Evolutionary conservation across 2,797 vertebrate genomes (phyloP).

Genomic region (Crocidura indochinensis): DNA sequence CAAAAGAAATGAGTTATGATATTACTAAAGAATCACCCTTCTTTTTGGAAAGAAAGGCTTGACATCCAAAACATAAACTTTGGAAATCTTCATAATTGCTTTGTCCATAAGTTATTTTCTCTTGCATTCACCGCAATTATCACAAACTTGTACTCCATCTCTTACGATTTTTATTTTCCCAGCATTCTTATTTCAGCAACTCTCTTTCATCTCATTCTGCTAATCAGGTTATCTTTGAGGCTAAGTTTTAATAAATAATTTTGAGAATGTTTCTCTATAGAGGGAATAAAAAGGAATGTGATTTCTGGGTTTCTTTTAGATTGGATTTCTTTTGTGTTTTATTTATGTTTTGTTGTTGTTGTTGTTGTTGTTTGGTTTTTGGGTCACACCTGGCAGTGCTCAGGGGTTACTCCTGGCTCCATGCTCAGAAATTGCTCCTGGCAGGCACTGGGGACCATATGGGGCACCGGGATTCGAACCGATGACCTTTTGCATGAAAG

Average conservation of each 20-base stretch:
- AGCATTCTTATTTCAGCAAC: conserved; percentile 33
- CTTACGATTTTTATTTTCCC: conserved; percentile 26
- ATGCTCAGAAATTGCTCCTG: no score
- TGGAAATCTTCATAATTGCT: conserved; percentile 43
- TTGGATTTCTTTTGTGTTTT: not conserved
- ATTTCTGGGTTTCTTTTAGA: conserved; percentile 26
- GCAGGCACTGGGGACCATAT: no score
- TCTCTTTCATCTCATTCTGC: not conserved
- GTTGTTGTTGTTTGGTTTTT: no score
- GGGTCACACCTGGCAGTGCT: no score
- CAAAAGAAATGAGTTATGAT: conserved; percentile 62
- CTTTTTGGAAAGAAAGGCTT: conserved; percentile 16
- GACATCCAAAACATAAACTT: conserved; percentile 43
- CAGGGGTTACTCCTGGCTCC: no score
- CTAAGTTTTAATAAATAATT: conserved; percentile 41
- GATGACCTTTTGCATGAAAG: no score
- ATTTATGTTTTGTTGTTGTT: no score
- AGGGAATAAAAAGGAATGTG: conserved; percentile 1
- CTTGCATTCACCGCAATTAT: conserved; percentile 25
- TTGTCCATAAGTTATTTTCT: conserved; percentile 22
- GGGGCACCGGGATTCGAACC: no score
- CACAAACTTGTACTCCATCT: conserved; percentile 24
- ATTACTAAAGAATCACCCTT: not conserved
- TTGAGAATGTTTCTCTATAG: conserved; percentile 28
- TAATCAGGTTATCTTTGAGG: conserved; percentile 25